Percentiles rank a stretch among this genome's conserved stretches.
phyloP scores from a whole-genome alignment of 2,888 invertebrate species.

The Serrognathus titanus region DNA sequence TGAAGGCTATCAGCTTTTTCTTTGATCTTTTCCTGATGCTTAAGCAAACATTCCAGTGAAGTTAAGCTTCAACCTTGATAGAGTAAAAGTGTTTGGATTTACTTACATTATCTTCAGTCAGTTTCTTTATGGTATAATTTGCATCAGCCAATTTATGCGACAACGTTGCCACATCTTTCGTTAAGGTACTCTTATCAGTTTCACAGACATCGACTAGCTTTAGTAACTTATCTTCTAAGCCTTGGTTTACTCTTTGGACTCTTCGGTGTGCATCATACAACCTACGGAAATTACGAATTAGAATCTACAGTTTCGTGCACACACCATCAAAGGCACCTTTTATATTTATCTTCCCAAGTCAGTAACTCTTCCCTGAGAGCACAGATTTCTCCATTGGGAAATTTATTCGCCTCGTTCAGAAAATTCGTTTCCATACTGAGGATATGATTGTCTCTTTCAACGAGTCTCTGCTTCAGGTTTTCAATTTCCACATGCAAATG shows the following conservation, averaged over 20 bases:
- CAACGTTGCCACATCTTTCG: constrained; percentile 81
- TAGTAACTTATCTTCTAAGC: constrained; percentile 88
- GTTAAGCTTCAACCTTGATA: too few species aligned
- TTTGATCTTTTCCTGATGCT: too few species aligned
- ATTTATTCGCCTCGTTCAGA: constrained; percentile 60
- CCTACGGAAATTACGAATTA: constrained; percentile 51
- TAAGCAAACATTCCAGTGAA: too few species aligned
- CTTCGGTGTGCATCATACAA: constrained; percentile 90
- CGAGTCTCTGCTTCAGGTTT: constrained; percentile 74
- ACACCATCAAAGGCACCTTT: constrained; percentile 54
- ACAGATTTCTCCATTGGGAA: constrained; percentile 66
- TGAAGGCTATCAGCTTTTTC: too few species aligned
- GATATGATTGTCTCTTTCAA: constrained; percentile 80
- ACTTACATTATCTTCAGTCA: constrained; percentile 83
- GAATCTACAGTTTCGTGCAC: not conserved
- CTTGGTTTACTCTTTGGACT: constrained; percentile 92
- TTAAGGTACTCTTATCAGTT: constrained; percentile 80
- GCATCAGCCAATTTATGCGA: constrained; percentile 82
- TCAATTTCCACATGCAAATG: constrained; percentile 86
- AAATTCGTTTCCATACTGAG: constrained; percentile 84
- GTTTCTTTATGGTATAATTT: constrained; percentile 76
- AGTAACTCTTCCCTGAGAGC: constrained; percentile 78
- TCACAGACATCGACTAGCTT: constrained; percentile 91
- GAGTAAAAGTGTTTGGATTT: constrained; percentile 7
- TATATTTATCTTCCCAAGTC: constrained; percentile 92